Percentiles rank a stretch among this genome's conserved stretches.
phyloP scores from a whole-genome alignment of 2,113 vertebrate genomes.

The Nesospiza acunhae region DNA sequence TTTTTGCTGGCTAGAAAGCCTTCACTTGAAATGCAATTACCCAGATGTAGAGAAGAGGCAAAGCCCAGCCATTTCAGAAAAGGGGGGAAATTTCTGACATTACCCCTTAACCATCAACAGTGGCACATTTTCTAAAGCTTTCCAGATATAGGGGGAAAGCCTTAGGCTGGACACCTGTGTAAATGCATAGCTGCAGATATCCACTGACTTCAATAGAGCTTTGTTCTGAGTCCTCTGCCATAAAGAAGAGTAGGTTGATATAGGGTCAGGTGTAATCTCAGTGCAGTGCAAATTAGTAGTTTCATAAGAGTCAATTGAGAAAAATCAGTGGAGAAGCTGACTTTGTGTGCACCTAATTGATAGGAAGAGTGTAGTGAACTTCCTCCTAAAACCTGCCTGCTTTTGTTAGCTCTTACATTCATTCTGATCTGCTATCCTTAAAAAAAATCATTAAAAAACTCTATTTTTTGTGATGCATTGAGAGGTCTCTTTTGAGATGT shows the following conservation, averaged over 20 bases:
- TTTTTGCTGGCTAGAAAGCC: conserved; percentile 49
- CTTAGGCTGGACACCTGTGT: background rate
- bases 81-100: conserved; percentile 13
- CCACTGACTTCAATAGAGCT: background rate
- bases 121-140: background rate
- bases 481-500: background rate
- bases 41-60: background rate
- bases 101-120: background rate
- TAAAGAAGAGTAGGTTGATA: background rate
- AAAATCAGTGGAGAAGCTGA: background rate
- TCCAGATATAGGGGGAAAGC: background rate
- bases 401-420: background rate
- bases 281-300: background rate
- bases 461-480: background rate
- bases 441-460: background rate
- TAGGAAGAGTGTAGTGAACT: background rate
- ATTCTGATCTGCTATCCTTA: background rate
- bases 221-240: background rate
- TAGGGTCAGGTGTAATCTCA: background rate
- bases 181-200: background rate
- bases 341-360: background rate
- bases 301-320: background rate
- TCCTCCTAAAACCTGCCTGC: background rate
- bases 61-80: background rate
- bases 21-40: conserved; percentile 45